These are phyloP conservation scores for Cirrhinus mrigala DNA, from an alignment of 2,797 vertebrate species.

Conservation along the genomic window DNA sequence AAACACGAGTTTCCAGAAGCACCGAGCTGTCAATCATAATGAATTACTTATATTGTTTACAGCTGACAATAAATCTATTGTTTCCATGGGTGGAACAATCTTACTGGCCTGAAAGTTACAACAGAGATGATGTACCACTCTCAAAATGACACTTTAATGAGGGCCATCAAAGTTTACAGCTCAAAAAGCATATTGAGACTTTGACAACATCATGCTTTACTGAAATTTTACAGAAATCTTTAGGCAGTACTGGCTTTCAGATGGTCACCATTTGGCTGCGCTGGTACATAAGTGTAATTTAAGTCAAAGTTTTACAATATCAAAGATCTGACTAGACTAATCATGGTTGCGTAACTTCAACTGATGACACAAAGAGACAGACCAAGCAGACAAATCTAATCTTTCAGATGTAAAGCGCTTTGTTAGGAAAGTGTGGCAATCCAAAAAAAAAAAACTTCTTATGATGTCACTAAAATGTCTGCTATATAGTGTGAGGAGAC, in stretches of 20 bases:
- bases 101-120: slow-evolving; percentile 47
- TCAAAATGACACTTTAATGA: slow-evolving; percentile 30
- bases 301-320: slow-evolving; percentile 1
- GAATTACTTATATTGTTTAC: slow-evolving; percentile 55
- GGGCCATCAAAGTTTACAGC: slow-evolving; percentile 30
- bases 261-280: neutral
- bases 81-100: slow-evolving; percentile 31
- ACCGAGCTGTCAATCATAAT: slow-evolving; percentile 58
- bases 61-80: slow-evolving; percentile 52
- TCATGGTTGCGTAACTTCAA: slow-evolving; percentile 14
- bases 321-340: slow-evolving; percentile 2
- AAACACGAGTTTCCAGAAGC: slow-evolving; percentile 54
- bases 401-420: slow-evolving; percentile 15
- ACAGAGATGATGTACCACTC: slow-evolving; percentile 23
- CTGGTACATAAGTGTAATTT: neutral
- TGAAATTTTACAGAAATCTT: neutral
- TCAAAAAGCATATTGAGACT: slow-evolving; percentile 9
- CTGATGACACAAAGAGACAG: neutral
- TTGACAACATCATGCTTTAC: slow-evolving; percentile 12
- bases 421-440: slow-evolving; percentile 2
- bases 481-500: neutral
- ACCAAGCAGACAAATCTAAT: slow-evolving; percentile 22
- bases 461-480: slow-evolving; percentile 11
- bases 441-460: too few relatives aligned
- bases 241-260: neutral